Evolutionary conservation across 2,797 vertebrate genomes (phyloP), one percentile per base, ranked within the genome.

Genomic region (Notamacropus eugenii): DNA sequence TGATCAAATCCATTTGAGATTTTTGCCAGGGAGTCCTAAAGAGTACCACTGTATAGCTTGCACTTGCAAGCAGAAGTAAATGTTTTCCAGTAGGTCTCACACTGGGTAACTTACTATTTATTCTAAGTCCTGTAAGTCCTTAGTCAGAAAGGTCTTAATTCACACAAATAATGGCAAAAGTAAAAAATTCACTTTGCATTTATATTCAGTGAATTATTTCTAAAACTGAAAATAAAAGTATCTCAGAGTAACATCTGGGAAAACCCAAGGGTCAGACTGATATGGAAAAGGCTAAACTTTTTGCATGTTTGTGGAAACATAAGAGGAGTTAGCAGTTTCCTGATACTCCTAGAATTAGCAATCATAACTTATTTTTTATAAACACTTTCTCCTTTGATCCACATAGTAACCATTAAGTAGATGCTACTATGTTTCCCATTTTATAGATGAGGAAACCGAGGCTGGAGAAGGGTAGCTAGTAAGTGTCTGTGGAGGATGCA

Each of bases 1-100:
- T 96, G 97, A 96, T 96, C 96, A 97, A 98, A 97, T 97, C 94
- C 95, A 95, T 95, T 98, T 97, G 96, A 97, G 96, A 97, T 95
- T 96, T 97, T 96, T 96, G 95, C 96, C 96, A 95, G 90, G 95
- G 50, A 91, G 95, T 91, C 58, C 62, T 97, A 93, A 96, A 97
- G 97, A 94, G 91, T 91, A 90, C 55, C 91, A 55, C 22, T 94
- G 9, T 87, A 50, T 27, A 87, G 40, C 40, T 87, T 87, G 50
- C 2, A 50, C 40, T 87, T 87, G 24, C 22, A 87, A 50, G 40
- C 22, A 87, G 74, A 50, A 87, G 90, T 92, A 97, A 96, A 50
- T 96, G 91, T 96, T 82, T 87, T 94, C 91, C 92, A 94, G 93
- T 97, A 97, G 96, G 92, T 57, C 50, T 95, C 54, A 52, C 90